Conservation (phyloP, 1,140 invertebrate genomes). For the Lepidurus couesii region DNA sequence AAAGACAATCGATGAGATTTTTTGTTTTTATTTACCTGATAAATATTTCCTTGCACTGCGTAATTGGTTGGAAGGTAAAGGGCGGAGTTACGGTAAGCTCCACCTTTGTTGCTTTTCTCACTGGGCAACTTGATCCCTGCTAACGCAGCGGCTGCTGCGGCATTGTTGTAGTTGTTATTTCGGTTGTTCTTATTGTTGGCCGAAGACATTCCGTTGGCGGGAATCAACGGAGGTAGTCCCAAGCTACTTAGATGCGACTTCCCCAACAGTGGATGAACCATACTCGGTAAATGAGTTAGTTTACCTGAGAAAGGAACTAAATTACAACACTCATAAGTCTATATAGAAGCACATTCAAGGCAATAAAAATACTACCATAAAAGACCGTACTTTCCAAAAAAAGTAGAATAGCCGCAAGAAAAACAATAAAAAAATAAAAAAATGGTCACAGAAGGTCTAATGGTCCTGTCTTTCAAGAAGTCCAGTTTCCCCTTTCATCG, state of each 20-base stretch:
- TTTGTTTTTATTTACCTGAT: not conserved
- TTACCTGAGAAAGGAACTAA: not conserved
- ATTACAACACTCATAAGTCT: not conserved
- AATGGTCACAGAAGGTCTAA: no score
- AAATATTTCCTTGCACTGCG: conserved; percentile 13
- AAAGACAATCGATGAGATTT: no score
- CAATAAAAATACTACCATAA: no score
- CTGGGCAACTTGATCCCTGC: conserved; percentile 30
- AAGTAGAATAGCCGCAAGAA: no score
- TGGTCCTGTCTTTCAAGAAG: no score
- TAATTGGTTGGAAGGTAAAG: not conserved
- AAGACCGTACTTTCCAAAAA: no score
- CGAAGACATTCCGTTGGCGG: not conserved
- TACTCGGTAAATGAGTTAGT: not conserved
- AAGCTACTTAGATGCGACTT: not conserved
- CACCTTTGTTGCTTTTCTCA: conserved; percentile 18
- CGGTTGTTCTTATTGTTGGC: not conserved
- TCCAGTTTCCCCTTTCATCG: no score
- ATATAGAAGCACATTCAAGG: not conserved
- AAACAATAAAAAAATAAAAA: no score
- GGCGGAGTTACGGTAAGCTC: not conserved
- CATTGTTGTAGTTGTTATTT: conserved; percentile 27
- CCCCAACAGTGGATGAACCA: not conserved
- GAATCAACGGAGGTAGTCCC: not conserved
- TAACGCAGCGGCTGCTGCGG: conserved; percentile 23